A percentile compares a stretch with the other conserved stretches of the same genome.
These are phyloP conservation scores for Enteromius radiatus DNA, from an alignment of 2,797 vertebrate species.

Conservation along the genomic window DNA sequence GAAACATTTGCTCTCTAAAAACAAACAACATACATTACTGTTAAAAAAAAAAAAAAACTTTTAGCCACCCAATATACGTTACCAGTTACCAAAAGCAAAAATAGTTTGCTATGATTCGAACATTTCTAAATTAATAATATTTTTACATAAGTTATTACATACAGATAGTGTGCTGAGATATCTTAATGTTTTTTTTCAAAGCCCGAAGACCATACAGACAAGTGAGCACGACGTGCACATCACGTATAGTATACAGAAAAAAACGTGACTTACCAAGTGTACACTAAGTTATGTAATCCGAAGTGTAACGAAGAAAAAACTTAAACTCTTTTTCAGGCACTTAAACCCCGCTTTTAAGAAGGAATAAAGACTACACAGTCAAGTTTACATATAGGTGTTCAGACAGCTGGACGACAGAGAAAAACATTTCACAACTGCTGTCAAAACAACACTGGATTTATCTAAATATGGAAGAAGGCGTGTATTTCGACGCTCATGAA, in stretches of 20 bases:
- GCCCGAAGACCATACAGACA: background rate
- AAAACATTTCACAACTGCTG: conserved; percentile 28
- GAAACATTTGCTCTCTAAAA: conserved; percentile 25
- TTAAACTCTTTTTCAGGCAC: background rate
- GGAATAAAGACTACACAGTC: background rate
- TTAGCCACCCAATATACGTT: background rate
- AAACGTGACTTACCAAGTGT: conserved; percentile 10
- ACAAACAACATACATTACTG: background rate
- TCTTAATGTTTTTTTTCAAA: background rate
- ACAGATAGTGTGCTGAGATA: background rate
- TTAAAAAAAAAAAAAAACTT: background rate
- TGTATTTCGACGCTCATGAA: background rate
- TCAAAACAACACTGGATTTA: conserved; percentile 14
- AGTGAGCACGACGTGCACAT: background rate
- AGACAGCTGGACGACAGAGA: background rate
- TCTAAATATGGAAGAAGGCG: conserved; percentile 17
- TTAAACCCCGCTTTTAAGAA: background rate
- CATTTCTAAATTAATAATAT: background rate
- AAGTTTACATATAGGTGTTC: background rate
- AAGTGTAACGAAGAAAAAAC: background rate
- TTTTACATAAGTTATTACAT: background rate
- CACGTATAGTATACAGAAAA: background rate
- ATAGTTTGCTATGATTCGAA: background rate
- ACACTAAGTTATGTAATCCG: background rate
- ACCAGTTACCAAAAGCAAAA: background rate